Percentiles rank a stretch among this genome's conserved stretches.
Conservation (phyloP, 92 coral and sea anemone genomes). For the Hydrozoanthus gracilis region DNA sequence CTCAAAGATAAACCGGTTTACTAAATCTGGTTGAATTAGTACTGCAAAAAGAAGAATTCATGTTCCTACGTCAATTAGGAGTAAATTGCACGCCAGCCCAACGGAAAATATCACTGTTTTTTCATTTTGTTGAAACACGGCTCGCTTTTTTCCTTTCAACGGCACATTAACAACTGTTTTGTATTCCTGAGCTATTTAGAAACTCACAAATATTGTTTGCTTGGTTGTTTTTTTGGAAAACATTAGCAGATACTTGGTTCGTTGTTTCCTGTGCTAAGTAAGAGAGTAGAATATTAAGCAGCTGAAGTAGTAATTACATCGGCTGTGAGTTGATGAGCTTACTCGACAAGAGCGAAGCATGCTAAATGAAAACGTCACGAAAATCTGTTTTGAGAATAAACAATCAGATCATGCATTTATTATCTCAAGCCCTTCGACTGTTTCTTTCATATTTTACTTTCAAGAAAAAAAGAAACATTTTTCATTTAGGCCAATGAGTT, state of each 20-base stretch:
- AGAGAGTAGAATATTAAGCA: neutral
- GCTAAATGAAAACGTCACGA: neutral
- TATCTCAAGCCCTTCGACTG: neutral
- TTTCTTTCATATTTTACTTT: neutral
- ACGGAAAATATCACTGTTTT: neutral
- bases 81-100: neutral
- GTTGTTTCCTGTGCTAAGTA: neutral
- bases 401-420: neutral
- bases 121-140: neutral
- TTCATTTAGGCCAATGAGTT: neutral
- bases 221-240: neutral
- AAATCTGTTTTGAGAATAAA: conserved; percentile 13
- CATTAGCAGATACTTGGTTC: neutral
- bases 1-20: neutral
- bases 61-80: neutral
- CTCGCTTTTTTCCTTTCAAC: neutral
- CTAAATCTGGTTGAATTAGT: neutral
- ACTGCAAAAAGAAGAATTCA: neutral
- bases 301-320: neutral
- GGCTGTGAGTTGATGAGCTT: neutral
- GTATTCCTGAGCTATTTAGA: neutral
- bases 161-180: neutral
- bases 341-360: neutral
- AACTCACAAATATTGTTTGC: neutral
- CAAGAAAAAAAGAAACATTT: neutral